Base-by-base conservation (phyloP, 2,113 vertebrate genomes). In the Channa argus region DNA sequence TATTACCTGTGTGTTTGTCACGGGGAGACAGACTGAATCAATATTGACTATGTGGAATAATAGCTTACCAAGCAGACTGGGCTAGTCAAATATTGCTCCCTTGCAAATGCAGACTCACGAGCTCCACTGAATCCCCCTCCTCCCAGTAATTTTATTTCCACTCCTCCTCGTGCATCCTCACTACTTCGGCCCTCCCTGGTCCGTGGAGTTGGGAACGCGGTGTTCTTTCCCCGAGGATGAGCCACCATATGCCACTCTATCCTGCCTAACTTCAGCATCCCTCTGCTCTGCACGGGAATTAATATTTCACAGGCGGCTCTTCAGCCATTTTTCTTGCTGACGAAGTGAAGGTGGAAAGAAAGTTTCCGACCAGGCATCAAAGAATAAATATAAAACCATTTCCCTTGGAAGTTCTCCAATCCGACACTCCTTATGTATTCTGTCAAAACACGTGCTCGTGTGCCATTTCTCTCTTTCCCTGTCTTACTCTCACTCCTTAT, bases 331-430 rank as follows among this genome's bases (percentile, higher is more conserved):
- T 80, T 90, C 71, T 85, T 78, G 47, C 83, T 86, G 68, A 86
- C n/a, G 61, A 88, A 79, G 80, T 46, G 45, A 45, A 68, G 73
- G 79, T 24, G 66, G 80, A 74, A 55, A 24, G 63, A 74, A 66
- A 65, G 72, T 85, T 89, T 87, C 85, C 76, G 38, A 79, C 58
- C 83, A 74, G 82, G 86, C 62, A 61, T 74, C 60, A 78, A 76
- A 90, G 79, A 79, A 90, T 92, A 89, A 90, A 92, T 88, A 91
- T 89, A 86, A 59, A 79, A 86, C 43, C n/a, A 36, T 79, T 84
- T 87, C 64, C 81, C 73, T 82, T 84, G 82, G 86, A 88, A 79
- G 63, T 56, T 63, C 64, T 88, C 83, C 83, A 84, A 60, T 73
- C 49, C 15, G 12, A 55, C 36, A 50, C 78, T 87, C 66, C 80